These are phyloP conservation scores for Balearica regulorum DNA, from an alignment of 2,797 vertebrate species.

Conservation along the genomic window DNA sequence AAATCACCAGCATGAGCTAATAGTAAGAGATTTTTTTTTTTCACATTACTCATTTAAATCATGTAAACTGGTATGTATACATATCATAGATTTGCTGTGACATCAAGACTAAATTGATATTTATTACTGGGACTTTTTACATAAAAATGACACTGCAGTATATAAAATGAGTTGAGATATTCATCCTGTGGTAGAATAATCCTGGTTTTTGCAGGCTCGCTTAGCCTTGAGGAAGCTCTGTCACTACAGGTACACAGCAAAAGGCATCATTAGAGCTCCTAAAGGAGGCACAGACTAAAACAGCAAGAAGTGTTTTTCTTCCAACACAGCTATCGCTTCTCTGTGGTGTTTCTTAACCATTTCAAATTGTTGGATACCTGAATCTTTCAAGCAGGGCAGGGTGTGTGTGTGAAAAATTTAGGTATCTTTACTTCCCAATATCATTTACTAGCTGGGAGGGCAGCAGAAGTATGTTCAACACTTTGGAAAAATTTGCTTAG, in stretches of 20 bases:
- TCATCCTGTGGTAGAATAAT: background rate
- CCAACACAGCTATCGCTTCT: background rate
- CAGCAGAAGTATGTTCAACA: background rate
- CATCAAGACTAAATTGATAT: background rate
- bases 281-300: background rate
- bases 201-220: background rate
- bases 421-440: background rate
- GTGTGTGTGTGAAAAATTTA: background rate
- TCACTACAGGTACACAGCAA: background rate
- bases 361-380: background rate
- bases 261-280: background rate
- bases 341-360: background rate
- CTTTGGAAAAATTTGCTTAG: background rate
- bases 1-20: background rate
- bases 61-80: background rate
- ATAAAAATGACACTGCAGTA: background rate
- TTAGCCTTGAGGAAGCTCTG: background rate
- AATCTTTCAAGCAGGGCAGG: background rate
- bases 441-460: background rate
- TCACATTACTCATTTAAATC: background rate
- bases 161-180: background rate
- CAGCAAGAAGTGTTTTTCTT: background rate
- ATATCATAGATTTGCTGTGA: background rate
- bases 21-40: background rate
- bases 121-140: background rate